Percentiles rank a stretch among this genome's conserved stretches.
Conservation (phyloP, 2,113 vertebrate species). For the Megaleporinus macrocephalus region DNA sequence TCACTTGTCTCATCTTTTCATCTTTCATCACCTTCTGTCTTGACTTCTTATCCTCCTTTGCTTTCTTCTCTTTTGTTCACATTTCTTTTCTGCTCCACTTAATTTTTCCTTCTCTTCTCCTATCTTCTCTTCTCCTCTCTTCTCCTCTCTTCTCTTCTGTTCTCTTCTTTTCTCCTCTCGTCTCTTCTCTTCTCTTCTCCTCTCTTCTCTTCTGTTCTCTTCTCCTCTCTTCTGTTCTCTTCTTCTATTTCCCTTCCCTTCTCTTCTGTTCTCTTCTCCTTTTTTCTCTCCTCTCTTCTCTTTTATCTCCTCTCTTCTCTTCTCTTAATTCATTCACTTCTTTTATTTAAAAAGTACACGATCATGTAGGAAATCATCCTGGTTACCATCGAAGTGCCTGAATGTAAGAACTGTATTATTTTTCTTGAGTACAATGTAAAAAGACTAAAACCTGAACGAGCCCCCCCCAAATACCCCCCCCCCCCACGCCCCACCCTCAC, state of each 20-base stretch:
- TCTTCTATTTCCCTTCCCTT: constrained; percentile 19
- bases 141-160: neutral
- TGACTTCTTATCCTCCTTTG: neutral
- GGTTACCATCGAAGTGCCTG: neutral
- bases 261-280: neutral
- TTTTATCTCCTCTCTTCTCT: neutral
- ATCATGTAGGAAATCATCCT: too few relatives aligned
- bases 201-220: constrained; percentile 14
- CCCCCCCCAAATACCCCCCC: neutral
- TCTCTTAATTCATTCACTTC: too few relatives aligned
- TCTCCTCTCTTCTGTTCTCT: too few relatives aligned
- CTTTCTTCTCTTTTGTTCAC: constrained; percentile 10
- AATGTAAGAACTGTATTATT: neutral
- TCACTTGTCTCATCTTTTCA: neutral
- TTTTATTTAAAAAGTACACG: too few relatives aligned
- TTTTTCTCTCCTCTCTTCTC: neutral
- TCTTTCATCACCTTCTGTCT: neutral
- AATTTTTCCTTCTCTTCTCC: neutral
- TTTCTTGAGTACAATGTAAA: neutral
- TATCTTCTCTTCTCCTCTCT: neutral
- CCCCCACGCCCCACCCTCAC: neutral
- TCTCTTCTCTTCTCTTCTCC: neutral
- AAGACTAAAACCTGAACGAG: neutral
- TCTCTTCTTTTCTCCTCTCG: neutral
- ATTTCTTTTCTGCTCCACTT: constrained; percentile 65